Percentiles rank a stretch among this genome's conserved stretches.
Conservation (phyloP, 2,888 invertebrate genomes). For the Seira musarum region DNA sequence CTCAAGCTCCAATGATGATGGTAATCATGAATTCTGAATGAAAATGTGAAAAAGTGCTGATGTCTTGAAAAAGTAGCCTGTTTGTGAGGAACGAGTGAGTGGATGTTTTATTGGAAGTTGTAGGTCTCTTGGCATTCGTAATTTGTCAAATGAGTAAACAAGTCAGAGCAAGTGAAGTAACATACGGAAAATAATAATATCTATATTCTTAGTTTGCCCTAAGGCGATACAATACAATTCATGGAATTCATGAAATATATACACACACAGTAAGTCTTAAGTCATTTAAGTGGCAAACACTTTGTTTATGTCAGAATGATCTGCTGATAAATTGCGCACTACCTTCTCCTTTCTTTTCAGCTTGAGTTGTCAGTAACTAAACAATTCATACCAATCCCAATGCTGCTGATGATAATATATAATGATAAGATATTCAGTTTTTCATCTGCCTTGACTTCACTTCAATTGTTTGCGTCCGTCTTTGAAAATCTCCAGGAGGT, state of each 20-base stretch:
- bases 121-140: conserved; percentile 56
- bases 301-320: conserved; percentile 57
- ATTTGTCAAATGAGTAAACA: conserved; percentile 62
- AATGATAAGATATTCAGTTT: background rate
- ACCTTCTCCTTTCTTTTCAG: conserved; percentile 38
- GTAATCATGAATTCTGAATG: no score
- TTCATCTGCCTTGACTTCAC: background rate
- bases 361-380: no score
- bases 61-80: background rate
- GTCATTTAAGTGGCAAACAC: conserved; percentile 56
- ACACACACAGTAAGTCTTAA: no score
- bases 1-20: no score
- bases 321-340: conserved; percentile 46
- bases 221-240: no score
- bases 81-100: background rate
- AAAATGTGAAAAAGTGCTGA: background rate
- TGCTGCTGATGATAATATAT: background rate
- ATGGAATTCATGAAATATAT: no score
- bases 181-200: background rate
- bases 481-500: background rate
- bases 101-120: conserved; percentile 57
- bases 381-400: background rate
- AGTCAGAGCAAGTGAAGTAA: conserved; percentile 21
- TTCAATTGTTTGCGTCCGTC: background rate
- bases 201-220: no score